These are phyloP conservation scores for Bactericera cockerelli DNA, from an alignment of 1,140 invertebrate genomes.

Conservation along the genomic window DNA sequence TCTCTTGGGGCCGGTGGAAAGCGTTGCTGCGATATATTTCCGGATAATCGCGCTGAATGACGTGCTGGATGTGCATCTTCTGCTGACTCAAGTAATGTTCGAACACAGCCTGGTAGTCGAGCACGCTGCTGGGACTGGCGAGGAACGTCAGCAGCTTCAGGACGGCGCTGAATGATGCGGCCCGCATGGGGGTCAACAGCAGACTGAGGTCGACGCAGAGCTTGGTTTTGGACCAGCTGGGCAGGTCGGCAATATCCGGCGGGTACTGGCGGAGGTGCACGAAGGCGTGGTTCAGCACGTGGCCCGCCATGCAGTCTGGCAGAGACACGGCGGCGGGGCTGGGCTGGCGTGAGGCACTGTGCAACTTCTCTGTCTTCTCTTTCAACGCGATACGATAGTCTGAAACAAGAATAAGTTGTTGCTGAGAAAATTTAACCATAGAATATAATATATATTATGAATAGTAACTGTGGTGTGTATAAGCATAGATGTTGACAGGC, in stretches of 20 bases:
- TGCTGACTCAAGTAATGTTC: conserved; percentile 3
- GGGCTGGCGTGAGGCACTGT: too few species aligned
- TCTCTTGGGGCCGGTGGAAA: background rate
- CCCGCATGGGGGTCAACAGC: background rate
- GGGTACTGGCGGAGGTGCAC: background rate
- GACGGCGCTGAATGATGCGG: background rate
- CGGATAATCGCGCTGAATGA: background rate
- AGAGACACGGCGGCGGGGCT: too few species aligned
- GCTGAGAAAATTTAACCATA: too few species aligned
- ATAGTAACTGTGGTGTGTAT: too few species aligned
- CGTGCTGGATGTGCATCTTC: background rate
- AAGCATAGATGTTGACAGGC: too few species aligned
- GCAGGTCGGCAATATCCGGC: background rate
- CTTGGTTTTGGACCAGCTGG: background rate
- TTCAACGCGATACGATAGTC: background rate
- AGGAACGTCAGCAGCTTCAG: background rate
- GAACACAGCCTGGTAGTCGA: background rate
- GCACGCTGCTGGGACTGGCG: background rate
- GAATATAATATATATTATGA: too few species aligned
- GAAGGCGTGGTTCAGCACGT: background rate
- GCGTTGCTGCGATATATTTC: background rate
- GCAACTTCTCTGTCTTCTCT: background rate
- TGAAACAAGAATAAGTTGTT: background rate
- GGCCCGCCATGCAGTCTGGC: too few species aligned
- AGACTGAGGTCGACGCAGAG: conserved; percentile 3